Percentiles rank a stretch among this genome's conserved stretches.
Conservation (phyloP, 2,888 invertebrate genomes). For the Lasius platythorax region DNA sequence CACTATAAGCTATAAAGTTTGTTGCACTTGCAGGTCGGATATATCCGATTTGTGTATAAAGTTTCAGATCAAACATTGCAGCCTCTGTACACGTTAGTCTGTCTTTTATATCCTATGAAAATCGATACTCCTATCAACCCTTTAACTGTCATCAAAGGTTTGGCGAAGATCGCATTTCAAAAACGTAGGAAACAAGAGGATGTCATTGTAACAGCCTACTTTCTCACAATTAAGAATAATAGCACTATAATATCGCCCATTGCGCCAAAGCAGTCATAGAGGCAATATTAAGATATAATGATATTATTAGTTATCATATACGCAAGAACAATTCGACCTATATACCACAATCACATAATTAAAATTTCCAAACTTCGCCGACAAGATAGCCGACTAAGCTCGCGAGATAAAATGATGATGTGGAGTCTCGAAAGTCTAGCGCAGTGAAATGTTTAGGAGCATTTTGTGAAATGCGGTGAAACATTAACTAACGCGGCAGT, state of each 20-base stretch:
- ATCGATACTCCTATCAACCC: slow-evolving; percentile 23
- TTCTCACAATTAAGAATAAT: slow-evolving; percentile 43
- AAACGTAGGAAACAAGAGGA: background rate
- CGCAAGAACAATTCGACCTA: slow-evolving; percentile 24
- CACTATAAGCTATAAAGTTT: background rate
- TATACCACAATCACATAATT: slow-evolving; percentile 20
- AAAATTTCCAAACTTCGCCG: slow-evolving; percentile 33
- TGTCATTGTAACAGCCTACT: slow-evolving; percentile 27
- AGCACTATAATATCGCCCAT: slow-evolving; percentile 8
- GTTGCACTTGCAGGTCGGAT: background rate
- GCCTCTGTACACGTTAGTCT: background rate
- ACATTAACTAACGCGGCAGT: slow-evolving; percentile 28
- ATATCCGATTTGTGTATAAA: slow-evolving; percentile 17
- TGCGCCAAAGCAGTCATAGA: background rate
- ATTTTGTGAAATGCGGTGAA: slow-evolving; percentile 29
- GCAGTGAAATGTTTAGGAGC: slow-evolving; percentile 6
- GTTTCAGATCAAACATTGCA: background rate
- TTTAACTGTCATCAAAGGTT: slow-evolving; percentile 26
- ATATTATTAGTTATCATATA: slow-evolving; percentile 25
- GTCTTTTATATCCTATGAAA: slow-evolving; percentile 30
- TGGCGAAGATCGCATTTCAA: slow-evolving; percentile 27
- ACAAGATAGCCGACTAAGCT: slow-evolving; percentile 11
- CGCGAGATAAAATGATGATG: slow-evolving; percentile 41
- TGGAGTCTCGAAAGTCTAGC: background rate
- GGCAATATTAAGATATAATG: slow-evolving; percentile 36